Evolutionary conservation across 1,140 invertebrate species (phyloP), one percentile per base, ranked within the genome.

Genomic region (Drosophila burlai): DNA sequence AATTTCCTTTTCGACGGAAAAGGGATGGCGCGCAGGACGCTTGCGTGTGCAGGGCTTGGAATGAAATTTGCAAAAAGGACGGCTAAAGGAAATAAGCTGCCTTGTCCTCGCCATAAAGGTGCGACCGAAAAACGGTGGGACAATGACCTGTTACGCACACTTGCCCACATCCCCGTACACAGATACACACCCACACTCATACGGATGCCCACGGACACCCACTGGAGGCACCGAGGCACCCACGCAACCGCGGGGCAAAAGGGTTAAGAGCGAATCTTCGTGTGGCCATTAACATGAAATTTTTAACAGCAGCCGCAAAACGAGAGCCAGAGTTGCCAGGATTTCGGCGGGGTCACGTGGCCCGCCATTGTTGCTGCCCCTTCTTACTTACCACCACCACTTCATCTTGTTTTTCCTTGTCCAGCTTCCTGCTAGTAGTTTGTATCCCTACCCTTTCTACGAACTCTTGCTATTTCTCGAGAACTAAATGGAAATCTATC

Each of bases 281-380:
- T 89, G 79, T 82, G 86, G 83, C 86, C 86, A 90, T 90, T 90
- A 90, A 87, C 86, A 91, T 90, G 82, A 91, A 91, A 90, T 81
- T 90, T 91, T 90, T 90, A 90, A 90, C 85, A 79, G 69, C 79
- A 80, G 79, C 75, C 75, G 78, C 76, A 80, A 63, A 65, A 64
- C 60, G 61, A 66, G 68, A 34, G 38, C 55, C 65, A 54, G 52
- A 46, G 57, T 67, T 60, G 80, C 60, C 76, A 79, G 85, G 65
- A 83, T 83, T 74, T 89, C 64, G 52, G 49, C 50, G 74, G 73
- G 73, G 71, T 67, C 84, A 79, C 84, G 84, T 83, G 84, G 52
- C 65, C 50, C 77, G 31, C 71, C 69, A 83, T 83, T 59, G 80
- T 80, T 80, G 46, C 46, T 65, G 42, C 59, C 43, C 42, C 38